Percentiles rank a stretch among this genome's conserved stretches.
Evolutionary conservation across 1,140 invertebrate genomes (phyloP).

Genomic region (Drosophila neocordata): DNA sequence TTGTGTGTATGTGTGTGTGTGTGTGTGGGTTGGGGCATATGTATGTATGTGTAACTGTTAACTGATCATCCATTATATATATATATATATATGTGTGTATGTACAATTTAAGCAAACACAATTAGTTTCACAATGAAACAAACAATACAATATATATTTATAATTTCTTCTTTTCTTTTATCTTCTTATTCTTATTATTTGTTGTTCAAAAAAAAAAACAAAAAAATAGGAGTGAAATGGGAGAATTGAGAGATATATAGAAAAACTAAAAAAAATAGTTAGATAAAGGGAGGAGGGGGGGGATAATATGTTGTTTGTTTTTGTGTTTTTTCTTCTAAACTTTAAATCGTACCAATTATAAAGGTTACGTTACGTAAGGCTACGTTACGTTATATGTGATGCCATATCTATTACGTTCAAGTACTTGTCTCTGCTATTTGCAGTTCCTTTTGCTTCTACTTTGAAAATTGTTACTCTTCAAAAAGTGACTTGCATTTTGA

Average conservation of each 20-base stretch:
- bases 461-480: neutral
- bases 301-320: neutral
- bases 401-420: slow-evolving; percentile 1
- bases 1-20: slow-evolving; percentile 17
- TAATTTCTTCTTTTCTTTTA: neutral
- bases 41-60: slow-evolving; percentile 1
- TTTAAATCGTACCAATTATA: neutral
- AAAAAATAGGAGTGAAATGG: too few species aligned
- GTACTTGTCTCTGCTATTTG: neutral
- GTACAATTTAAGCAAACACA: slow-evolving; percentile 10
- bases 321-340: neutral
- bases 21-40: neutral
- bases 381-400: slow-evolving; percentile 6
- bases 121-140: slow-evolving; percentile 3
- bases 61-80: slow-evolving; percentile 9
- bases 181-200: neutral
- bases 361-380: neutral
- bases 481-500: neutral
- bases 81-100: slow-evolving; percentile 8
- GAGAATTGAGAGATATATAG: neutral
- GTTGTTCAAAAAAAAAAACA: neutral
- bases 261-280: neutral
- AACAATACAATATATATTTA: neutral
- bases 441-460: too few species aligned
- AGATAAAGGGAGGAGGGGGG: too few species aligned